Percentiles rank a stretch among this genome's conserved stretches.
Evolutionary conservation across 2,113 vertebrate species (phyloP).

Genomic region (Asarcornis scutulata): DNA sequence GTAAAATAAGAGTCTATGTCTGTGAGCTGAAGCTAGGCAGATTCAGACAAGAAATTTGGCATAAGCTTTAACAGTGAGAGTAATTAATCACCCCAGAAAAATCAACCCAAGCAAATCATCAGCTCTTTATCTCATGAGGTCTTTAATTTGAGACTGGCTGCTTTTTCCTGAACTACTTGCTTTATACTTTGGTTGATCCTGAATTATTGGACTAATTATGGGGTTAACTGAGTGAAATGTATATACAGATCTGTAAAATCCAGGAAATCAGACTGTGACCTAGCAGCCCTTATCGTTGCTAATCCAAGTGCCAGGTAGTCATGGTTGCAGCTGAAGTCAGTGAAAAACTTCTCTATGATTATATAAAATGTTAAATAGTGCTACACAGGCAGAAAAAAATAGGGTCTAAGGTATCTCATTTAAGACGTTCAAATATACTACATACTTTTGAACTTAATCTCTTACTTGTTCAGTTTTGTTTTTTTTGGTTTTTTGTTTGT

Average conservation of each 20-base stretch:
- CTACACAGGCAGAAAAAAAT: not conserved
- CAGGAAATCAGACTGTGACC: not conserved
- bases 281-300: not conserved
- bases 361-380: not conserved
- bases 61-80: not conserved
- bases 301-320: not conserved
- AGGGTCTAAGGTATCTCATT: not conserved
- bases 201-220: not conserved
- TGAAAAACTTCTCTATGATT: not conserved
- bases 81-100: not conserved
- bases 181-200: not conserved
- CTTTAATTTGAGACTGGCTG: not conserved
- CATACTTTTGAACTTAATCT: not conserved
- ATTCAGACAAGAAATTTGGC: not conserved
- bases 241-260: not conserved
- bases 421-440: not conserved
- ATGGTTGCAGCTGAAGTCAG: not conserved
- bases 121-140: not conserved
- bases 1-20: not conserved
- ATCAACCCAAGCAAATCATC: not conserved
- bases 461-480: not conserved
- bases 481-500: not conserved
- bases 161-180: not conserved
- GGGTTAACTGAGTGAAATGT: not conserved
- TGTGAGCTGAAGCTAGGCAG: not conserved